A percentile compares a stretch with the other conserved stretches of the same genome.
Evolutionary conservation across 2,797 vertebrate species (phyloP).

Genomic region (Heteromormyrus szaboi): DNA sequence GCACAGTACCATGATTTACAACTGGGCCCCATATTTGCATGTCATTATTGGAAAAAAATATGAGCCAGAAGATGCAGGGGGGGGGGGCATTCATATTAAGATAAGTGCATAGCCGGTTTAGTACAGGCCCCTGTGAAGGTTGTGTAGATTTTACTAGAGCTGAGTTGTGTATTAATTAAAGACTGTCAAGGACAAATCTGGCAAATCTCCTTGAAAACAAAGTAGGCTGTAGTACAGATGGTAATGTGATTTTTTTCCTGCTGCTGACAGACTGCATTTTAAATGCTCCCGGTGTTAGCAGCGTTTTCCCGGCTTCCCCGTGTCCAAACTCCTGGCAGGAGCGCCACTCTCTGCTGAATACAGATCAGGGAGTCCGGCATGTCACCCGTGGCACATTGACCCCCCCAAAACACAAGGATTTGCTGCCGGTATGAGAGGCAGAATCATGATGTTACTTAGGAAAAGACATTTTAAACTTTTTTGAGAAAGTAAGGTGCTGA

Average conservation of each 20-base stretch:
- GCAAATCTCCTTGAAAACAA: neutral
- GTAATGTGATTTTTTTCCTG: neutral
- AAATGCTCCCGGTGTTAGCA: neutral
- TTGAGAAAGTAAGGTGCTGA: neutral
- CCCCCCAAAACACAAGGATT: neutral
- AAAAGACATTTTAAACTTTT: neutral
- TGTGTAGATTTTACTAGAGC: neutral
- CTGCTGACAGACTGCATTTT: neutral
- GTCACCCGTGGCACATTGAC: neutral
- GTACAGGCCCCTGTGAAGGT: neutral
- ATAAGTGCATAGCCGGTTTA: neutral
- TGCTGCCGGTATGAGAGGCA: neutral
- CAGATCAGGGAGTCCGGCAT: neutral
- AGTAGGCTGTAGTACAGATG: neutral
- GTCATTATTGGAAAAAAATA: neutral
- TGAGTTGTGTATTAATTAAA: neutral
- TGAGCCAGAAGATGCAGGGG: neutral
- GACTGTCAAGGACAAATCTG: neutral
- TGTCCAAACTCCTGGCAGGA: neutral
- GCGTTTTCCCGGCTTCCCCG: neutral
- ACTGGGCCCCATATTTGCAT: neutral
- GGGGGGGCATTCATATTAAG: neutral
- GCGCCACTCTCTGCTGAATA: neutral
- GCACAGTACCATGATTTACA: neutral
- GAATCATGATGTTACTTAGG: neutral